Evolutionary conservation across 2,113 vertebrate genomes (phyloP).

Genomic region (Engystomops pustulosus): DNA sequence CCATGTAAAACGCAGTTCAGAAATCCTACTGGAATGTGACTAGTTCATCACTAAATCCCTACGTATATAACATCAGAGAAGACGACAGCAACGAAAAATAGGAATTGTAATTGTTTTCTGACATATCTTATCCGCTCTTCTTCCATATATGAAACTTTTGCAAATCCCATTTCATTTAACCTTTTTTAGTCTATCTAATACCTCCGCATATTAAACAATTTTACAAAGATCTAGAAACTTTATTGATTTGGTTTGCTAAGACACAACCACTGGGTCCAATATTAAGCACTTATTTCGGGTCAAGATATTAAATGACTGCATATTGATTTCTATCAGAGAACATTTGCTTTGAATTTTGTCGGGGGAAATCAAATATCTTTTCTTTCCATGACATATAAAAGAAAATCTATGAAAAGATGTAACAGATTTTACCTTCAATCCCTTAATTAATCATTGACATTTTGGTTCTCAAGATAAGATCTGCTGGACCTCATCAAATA

Average conservation of each 20-base stretch:
- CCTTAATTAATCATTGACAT: not conserved
- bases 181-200: not conserved
- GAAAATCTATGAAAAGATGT: not conserved
- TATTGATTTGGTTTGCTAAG: constrained; percentile 56
- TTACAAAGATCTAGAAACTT: not conserved
- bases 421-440: not conserved
- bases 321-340: constrained; percentile 56
- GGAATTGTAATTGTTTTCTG: not conserved
- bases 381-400: constrained; percentile 40
- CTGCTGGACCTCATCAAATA: too few species aligned
- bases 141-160: constrained; percentile 15
- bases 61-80: constrained; percentile 37
- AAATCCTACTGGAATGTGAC: constrained; percentile 43
- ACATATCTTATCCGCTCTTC: constrained; percentile 22
- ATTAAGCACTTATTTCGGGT: constrained; percentile 27
- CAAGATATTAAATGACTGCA: constrained; percentile 49
- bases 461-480: too few species aligned
- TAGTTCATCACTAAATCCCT: constrained; percentile 52
- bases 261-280: constrained; percentile 42
- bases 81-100: constrained; percentile 40
- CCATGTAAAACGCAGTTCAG: constrained; percentile 32
- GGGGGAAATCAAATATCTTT: constrained; percentile 50
- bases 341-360: constrained; percentile 49
- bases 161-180: not conserved
- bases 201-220: constrained; percentile 33